Percentiles rank a stretch among this genome's conserved stretches.
Conservation (phyloP, 2,113 vertebrate species). For the Etheostoma cragini region DNA sequence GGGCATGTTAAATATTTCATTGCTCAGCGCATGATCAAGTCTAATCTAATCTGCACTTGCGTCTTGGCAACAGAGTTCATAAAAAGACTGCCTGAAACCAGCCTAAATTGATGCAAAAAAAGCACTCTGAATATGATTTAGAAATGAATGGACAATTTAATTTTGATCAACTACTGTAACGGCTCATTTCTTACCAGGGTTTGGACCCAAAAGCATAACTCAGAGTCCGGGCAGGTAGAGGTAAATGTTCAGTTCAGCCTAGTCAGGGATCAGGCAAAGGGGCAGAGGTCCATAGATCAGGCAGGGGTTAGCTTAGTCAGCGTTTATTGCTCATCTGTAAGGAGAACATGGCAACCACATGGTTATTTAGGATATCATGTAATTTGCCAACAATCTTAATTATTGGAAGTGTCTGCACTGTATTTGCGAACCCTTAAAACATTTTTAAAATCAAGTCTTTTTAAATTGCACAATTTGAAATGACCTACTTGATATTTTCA, state of each 20-base stretch:
- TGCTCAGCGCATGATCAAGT: slow-evolving; percentile 6
- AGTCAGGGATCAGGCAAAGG: not conserved
- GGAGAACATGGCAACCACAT: not conserved
- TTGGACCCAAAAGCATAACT: not conserved
- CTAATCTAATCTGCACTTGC: slow-evolving; percentile 13
- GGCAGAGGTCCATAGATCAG: not conserved
- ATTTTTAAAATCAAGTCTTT: not conserved
- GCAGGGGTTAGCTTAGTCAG: not conserved
- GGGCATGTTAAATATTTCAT: slow-evolving; percentile 40
- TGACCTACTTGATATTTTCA: not conserved
- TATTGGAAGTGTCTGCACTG: not conserved
- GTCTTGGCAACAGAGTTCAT: slow-evolving; percentile 11
- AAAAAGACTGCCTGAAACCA: slow-evolving; percentile 2
- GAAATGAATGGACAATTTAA: slow-evolving; percentile 7
- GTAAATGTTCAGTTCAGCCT: not conserved
- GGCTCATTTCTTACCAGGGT: not conserved
- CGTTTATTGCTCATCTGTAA: not conserved
- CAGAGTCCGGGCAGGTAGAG: not conserved
- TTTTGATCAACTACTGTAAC: slow-evolving; percentile 17
- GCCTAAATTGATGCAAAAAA: slow-evolving; percentile 36
- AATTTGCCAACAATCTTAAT: not conserved
- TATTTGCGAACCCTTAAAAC: not conserved
- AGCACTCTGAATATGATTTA: slow-evolving; percentile 20
- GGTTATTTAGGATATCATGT: not conserved
- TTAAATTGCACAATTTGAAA: not conserved